These are phyloP conservation scores for Oncorhynchus mykiss DNA, from an alignment of 2,113 vertebrate species.

Conservation along the genomic window DNA sequence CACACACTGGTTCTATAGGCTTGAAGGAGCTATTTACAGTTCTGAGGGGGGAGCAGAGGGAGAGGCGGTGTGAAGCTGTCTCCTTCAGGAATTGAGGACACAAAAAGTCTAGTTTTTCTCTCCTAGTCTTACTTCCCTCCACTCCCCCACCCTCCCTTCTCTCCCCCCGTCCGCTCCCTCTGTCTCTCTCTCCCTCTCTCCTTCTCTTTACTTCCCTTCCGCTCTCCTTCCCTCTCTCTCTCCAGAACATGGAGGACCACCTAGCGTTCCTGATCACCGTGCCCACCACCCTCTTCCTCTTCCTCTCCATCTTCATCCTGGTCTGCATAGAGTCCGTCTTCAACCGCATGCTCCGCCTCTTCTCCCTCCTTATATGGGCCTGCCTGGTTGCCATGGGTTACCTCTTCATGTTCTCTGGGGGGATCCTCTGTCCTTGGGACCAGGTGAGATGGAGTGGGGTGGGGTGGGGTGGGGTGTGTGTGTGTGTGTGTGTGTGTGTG, in stretches of 20 bases:
- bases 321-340: constrained; percentile 95
- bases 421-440: constrained; percentile 94
- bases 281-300: constrained; percentile 91
- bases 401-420: constrained; percentile 97
- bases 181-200: not conserved
- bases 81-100: too few relatives aligned
- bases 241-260: constrained; percentile 88
- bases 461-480: not conserved
- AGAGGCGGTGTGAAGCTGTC: too few relatives aligned
- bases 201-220: not conserved
- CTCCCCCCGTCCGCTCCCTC: not conserved
- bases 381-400: constrained; percentile 97
- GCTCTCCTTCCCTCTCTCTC: constrained; percentile 24
- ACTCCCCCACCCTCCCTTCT: not conserved
- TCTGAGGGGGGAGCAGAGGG: too few relatives aligned
- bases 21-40: too few relatives aligned
- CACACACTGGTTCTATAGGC: too few relatives aligned
- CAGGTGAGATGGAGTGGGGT: constrained; percentile 80
- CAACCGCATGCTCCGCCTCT: constrained; percentile 91
- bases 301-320: constrained; percentile 95
- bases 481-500: constrained; percentile 8
- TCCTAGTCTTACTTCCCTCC: not conserved
- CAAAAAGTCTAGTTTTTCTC: not conserved
- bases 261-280: constrained; percentile 95
- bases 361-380: constrained; percentile 94